Base-by-base conservation (phyloP, 1,140 invertebrate species). In the Mamestra configurata region DNA sequence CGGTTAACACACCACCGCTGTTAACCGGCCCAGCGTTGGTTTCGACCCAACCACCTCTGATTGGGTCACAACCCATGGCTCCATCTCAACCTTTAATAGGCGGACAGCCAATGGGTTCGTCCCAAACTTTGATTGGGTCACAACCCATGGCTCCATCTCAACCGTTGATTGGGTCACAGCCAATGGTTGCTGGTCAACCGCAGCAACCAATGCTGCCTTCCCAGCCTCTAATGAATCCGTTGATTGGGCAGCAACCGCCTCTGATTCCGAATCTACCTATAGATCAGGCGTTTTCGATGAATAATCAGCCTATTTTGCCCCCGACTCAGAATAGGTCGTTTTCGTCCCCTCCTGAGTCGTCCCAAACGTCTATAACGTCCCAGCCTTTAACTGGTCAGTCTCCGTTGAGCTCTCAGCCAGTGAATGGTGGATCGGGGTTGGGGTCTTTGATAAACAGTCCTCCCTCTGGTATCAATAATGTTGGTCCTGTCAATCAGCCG, bases 401-500 rank as follows among this genome's bases (percentile, higher is more conserved):
- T 10, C 61, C 61, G 1, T 13, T 43, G 13, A 27, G 11, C 11
- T 31, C 24, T 7, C 86, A 89, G 43, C 15, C 43, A 43, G 64
- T 84, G 15, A 84, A 87, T 51, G 80, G 89, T 10, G 90, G 92
- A 0, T 89, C 90, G 8, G 92, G 92, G 0, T 79, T 88, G 8
- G 84, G 76, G 0, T 89, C 88, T 0, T 8, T 90, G 24, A 80
- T 88, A 4, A 90, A 77, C 18, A 87, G 86, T 40, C 91, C 92
- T 0, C 91, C 92, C 0, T 86, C 90, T 35, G 55, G 82, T 2
- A 80, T 89, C 10, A 80, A 71, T 0, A 82, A 79, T 7, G 72
- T 84, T 1, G 85, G 84, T 0, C 84, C 80, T 72, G 82, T 87
- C 6, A 79, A 79, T 10, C 92, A 92, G 51, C 92, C 92, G 0